Evolutionary conservation across 2,113 vertebrate species (phyloP).

Genomic region (Elachura formosa): DNA sequence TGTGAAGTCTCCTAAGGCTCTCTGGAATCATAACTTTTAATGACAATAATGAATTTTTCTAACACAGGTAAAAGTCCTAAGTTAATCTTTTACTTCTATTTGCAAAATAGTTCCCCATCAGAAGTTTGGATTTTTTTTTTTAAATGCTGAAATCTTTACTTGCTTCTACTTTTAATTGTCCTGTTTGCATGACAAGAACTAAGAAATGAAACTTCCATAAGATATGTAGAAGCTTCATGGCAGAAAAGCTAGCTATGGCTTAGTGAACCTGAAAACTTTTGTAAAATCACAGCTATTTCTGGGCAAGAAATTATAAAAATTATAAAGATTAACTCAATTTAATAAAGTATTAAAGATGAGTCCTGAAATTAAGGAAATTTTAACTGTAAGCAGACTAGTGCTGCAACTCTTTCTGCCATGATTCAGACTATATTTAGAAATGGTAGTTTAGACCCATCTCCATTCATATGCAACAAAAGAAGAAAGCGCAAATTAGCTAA

Average conservation of each 20-base stretch:
- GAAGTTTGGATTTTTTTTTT: background rate
- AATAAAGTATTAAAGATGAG: background rate
- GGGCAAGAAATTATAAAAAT: background rate
- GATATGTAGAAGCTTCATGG: background rate
- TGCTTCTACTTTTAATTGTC: background rate
- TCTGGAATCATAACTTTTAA: background rate
- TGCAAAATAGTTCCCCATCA: background rate
- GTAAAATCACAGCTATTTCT: background rate
- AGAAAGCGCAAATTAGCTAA: background rate
- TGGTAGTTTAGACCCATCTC: background rate
- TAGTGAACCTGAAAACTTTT: background rate
- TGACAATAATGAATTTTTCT: background rate
- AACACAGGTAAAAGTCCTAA: background rate
- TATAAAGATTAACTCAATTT: background rate
- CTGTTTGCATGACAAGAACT: background rate
- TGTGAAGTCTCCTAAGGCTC: background rate
- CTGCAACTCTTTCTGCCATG: background rate
- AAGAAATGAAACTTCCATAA: background rate
- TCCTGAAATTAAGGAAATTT: background rate
- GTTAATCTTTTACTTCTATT: background rate
- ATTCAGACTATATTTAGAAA: background rate
- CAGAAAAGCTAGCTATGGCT: background rate
- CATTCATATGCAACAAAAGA: background rate
- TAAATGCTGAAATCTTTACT: background rate
- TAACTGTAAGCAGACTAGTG: background rate